These are phyloP conservation scores for Margaritifera margaritifera DNA, from an alignment of 2,888 invertebrate genomes.

Conservation along the genomic window DNA sequence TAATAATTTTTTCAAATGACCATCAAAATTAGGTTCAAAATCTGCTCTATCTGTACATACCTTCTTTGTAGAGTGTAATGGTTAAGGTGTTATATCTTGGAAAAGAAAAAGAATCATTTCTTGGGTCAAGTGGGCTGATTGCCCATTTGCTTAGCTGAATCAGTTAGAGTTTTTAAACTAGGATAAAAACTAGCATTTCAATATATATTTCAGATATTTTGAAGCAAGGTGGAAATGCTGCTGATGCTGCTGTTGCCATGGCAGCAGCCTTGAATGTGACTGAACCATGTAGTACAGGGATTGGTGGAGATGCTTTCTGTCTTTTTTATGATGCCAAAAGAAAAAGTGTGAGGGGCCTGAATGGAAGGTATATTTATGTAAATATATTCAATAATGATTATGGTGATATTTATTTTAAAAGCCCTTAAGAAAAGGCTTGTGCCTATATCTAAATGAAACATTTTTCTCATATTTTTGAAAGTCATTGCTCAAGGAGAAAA, in stretches of 20 bases:
- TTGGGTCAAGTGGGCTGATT: too few species aligned
- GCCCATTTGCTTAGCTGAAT: too few species aligned
- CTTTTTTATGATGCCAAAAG: slow-evolving; percentile 68
- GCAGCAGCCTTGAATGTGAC: slow-evolving; percentile 73
- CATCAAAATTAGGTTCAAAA: too few species aligned
- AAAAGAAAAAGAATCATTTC: too few species aligned
- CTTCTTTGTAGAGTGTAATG: too few species aligned
- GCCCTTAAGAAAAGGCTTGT: background rate
- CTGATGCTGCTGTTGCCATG: slow-evolving; percentile 73
- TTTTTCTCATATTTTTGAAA: background rate
- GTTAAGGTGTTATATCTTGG: too few species aligned
- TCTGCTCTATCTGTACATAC: too few species aligned
- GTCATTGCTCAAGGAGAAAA: too few species aligned
- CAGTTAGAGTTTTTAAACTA: too few species aligned
- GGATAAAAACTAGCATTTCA: background rate
- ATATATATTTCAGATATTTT: slow-evolving; percentile 62
- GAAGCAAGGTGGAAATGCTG: slow-evolving; percentile 73
- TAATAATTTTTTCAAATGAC: too few species aligned
- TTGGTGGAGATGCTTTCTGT: slow-evolving; percentile 73
- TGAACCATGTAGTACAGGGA: slow-evolving; percentile 71
- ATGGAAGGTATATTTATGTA: slow-evolving; percentile 63
- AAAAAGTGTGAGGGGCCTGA: slow-evolving; percentile 67
- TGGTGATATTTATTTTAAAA: background rate
- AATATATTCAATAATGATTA: background rate
- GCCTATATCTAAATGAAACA: background rate